Conservation (phyloP, 2,797 vertebrate species). For the Chromobotia macracanthus region DNA sequence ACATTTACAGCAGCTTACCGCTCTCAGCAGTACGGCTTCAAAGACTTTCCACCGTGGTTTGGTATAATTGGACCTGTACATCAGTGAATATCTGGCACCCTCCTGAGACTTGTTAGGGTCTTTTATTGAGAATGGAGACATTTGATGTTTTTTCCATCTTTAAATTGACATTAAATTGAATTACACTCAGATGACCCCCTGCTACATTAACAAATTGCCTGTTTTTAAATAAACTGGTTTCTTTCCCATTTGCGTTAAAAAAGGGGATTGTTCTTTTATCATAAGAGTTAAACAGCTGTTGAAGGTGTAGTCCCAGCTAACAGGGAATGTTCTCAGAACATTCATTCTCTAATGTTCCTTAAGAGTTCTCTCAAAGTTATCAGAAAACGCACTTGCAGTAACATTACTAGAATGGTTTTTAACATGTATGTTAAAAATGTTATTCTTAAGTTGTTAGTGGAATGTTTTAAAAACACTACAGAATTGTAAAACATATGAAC, state of each 20-base stretch:
- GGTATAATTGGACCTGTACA: background rate
- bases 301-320: background rate
- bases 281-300: background rate
- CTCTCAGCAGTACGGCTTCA: conserved; percentile 31
- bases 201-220: background rate
- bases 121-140: background rate
- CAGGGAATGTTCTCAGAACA: too few species aligned
- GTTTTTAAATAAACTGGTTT: background rate
- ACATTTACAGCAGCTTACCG: conserved; percentile 23
- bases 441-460: too few species aligned
- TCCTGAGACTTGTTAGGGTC: background rate
- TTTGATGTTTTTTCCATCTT: conserved; percentile 15
- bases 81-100: background rate
- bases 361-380: too few species aligned
- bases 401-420: too few species aligned
- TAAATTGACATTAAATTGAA: conserved; percentile 19
- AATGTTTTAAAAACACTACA: too few species aligned
- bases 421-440: too few species aligned
- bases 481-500: too few species aligned
- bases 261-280: background rate
- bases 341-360: too few species aligned
- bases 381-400: too few species aligned
- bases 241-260: background rate
- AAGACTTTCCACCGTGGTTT: conserved; percentile 16
- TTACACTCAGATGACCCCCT: background rate